Evolutionary conservation across 2,113 vertebrate genomes (phyloP).

Genomic region (Ellobius talpinus): DNA sequence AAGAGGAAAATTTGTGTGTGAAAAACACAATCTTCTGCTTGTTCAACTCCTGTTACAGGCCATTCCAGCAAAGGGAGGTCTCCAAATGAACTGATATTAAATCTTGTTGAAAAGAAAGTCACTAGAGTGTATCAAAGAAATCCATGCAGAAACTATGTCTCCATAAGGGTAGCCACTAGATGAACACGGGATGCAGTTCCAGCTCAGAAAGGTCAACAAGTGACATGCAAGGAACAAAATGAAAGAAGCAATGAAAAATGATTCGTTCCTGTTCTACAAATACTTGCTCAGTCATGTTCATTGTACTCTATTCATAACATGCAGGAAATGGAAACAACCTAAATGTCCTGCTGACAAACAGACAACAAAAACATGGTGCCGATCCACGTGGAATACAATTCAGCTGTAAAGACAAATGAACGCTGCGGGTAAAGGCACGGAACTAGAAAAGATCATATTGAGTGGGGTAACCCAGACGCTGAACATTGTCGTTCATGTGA

Average conservation of each 20-base stretch:
- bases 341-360: not conserved
- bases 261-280: not conserved
- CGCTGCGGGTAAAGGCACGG: not conserved
- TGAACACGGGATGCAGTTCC: not conserved
- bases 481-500: not conserved
- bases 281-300: not conserved
- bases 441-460: not conserved
- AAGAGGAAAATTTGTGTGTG: not conserved
- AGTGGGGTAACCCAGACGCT: not conserved
- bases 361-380: not conserved
- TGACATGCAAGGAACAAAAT: not conserved
- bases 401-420: not conserved
- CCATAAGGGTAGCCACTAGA: not conserved
- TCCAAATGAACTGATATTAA: conserved; percentile 53
- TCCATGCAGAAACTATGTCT: not conserved
- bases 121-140: conserved; percentile 17
- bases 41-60: conserved; percentile 32
- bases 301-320: not conserved
- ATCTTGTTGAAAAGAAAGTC: conserved; percentile 31
- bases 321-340: not conserved
- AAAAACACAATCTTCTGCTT: conserved; percentile 12
- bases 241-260: conserved; percentile 5
- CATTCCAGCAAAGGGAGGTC: conserved; percentile 18
- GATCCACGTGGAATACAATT: not conserved
- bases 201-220: conserved; percentile 7